Evolutionary conservation across 2,797 vertebrate genomes (phyloP).

Genomic region (Nothura maculosa): DNA sequence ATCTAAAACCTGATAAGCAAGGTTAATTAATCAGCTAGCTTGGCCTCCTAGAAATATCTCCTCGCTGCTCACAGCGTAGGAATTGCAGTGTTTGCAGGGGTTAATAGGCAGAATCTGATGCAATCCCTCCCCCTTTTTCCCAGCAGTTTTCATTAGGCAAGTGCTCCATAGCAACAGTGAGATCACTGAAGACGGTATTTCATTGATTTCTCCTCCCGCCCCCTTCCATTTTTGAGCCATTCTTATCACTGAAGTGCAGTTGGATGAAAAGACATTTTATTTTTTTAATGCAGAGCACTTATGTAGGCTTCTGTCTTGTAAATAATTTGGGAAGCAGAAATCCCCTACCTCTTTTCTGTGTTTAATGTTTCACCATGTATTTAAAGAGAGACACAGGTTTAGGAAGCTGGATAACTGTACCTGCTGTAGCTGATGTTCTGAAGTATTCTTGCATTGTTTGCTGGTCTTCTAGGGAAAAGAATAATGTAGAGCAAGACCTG

Average conservation of each 20-base stretch:
- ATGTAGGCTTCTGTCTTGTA: slow-evolving; percentile 73
- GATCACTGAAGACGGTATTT: slow-evolving; percentile 83
- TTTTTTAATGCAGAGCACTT: slow-evolving; percentile 69
- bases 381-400: slow-evolving; percentile 85
- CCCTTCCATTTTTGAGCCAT: slow-evolving; percentile 81
- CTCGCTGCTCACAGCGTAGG: slow-evolving; percentile 36
- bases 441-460: slow-evolving; percentile 94
- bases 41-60: slow-evolving; percentile 16
- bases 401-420: slow-evolving; percentile 86
- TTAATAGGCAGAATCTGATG: slow-evolving; percentile 83
- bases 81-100: slow-evolving; percentile 66
- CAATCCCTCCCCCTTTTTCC: slow-evolving; percentile 81
- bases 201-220: slow-evolving; percentile 84
- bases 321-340: slow-evolving; percentile 78
- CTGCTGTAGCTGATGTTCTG: slow-evolving; percentile 87
- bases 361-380: slow-evolving; percentile 85
- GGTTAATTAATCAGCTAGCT: not conserved
- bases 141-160: slow-evolving; percentile 80
- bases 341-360: slow-evolving; percentile 60
- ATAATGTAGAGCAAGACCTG: slow-evolving; percentile 94
- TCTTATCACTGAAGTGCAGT: slow-evolving; percentile 80
- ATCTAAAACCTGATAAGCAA: not conserved
- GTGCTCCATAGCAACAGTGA: slow-evolving; percentile 89
- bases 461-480: slow-evolving; percentile 97
- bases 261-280: slow-evolving; percentile 74